Conservation (phyloP, 1,140 invertebrate species). For the Pseudomyrmex gracilis region DNA sequence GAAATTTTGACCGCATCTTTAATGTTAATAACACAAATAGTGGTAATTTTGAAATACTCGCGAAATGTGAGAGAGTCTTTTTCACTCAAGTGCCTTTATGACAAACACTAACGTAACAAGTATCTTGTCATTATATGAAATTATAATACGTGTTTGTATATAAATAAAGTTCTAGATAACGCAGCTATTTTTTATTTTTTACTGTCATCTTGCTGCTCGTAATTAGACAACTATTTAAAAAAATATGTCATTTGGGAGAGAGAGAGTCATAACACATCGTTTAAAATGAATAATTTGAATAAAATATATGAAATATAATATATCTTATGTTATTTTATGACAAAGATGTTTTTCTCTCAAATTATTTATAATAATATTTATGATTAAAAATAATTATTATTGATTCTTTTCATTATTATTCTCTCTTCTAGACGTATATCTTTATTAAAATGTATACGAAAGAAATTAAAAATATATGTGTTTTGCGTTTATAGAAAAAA, state of each 20-base stretch:
- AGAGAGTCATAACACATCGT: conserved; percentile 38
- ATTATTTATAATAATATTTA: conserved; percentile 1
- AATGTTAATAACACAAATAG: conserved; percentile 27
- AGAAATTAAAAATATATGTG: too few species aligned
- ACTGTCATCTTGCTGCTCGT: conserved; percentile 10
- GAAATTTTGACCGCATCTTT: too few species aligned
- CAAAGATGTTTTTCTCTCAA: neutral
- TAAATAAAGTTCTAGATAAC: conserved; percentile 1
- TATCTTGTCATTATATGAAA: conserved; percentile 15
- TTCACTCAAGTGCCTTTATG: conserved; percentile 48
- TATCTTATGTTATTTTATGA: neutral
- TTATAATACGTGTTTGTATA: conserved; percentile 1
- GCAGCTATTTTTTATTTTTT: conserved; percentile 27
- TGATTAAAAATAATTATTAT: neutral
- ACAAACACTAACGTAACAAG: conserved; percentile 3
- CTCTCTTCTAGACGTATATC: too few species aligned
- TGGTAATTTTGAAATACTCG: conserved; percentile 30
- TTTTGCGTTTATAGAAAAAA: too few species aligned
- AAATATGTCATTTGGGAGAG: conserved; percentile 1
- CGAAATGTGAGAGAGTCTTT: neutral
- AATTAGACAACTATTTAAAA: conserved; percentile 32
- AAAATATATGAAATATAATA: conserved; percentile 33
- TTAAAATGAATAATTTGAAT: conserved; percentile 28
- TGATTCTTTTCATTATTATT: too few species aligned
- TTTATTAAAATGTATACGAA: too few species aligned